Conservation (phyloP, 2,888 invertebrate genomes). For the Mycalesis mineus region DNA sequence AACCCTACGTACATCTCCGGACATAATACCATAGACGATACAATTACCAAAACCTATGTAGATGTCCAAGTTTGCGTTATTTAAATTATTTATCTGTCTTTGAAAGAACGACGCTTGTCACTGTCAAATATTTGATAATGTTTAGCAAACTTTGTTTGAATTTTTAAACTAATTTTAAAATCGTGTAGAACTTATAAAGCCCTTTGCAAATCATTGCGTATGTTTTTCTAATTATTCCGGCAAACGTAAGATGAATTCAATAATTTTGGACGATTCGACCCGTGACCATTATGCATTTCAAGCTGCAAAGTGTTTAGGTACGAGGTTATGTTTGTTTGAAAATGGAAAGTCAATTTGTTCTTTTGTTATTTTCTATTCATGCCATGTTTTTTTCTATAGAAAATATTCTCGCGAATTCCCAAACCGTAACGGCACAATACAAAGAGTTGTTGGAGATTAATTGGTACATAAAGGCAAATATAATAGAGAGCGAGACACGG, state of each 20-base stretch:
- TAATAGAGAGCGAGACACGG: constrained; percentile 62
- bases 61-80: too few species aligned
- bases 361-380: constrained; percentile 41
- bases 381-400: constrained; percentile 42
- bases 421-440: constrained; percentile 57
- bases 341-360: constrained; percentile 45
- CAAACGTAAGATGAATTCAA: constrained; percentile 70
- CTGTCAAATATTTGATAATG: background rate
- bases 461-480: constrained; percentile 61
- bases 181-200: background rate
- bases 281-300: constrained; percentile 61
- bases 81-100: background rate
- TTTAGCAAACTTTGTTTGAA: background rate
- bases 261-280: constrained; percentile 59
- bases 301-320: constrained; percentile 63
- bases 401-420: constrained; percentile 55
- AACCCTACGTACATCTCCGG: too few species aligned
- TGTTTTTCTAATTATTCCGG: constrained; percentile 31
- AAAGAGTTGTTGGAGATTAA: constrained; percentile 69
- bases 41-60: too few species aligned
- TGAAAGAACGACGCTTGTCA: background rate
- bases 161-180: background rate
- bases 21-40: too few species aligned
- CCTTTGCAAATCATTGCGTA: constrained; percentile 28
- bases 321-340: constrained; percentile 64